These are phyloP conservation scores for Streptopelia turtur DNA, from an alignment of 2,797 vertebrate genomes.

Conservation along the genomic window DNA sequence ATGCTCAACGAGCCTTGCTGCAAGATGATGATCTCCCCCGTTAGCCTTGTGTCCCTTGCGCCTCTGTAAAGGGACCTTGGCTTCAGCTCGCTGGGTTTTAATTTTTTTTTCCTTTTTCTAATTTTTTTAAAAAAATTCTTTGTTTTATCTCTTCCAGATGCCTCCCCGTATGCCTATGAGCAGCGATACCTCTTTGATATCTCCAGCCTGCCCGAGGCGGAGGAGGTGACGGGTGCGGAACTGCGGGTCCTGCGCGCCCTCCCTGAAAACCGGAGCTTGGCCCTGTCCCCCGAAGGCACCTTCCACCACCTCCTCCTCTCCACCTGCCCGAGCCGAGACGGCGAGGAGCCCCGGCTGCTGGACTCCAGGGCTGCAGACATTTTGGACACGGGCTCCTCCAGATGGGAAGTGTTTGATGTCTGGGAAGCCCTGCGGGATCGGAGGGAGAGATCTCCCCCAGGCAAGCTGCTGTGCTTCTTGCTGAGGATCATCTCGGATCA, in stretches of 20 bases:
- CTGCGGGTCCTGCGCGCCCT: conserved; percentile 79
- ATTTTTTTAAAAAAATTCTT: neutral
- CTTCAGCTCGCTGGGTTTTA: neutral
- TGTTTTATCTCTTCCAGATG: conserved; percentile 17
- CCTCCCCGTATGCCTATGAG: neutral
- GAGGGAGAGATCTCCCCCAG: neutral
- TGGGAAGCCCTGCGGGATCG: conserved; percentile 71
- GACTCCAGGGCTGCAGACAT: conserved; percentile 78
- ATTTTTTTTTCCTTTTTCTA: accelerated
- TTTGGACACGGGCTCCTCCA: conserved; percentile 47
- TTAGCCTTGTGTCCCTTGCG: neutral
- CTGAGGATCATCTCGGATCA: conserved; percentile 74
- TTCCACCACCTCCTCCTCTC: conserved; percentile 78
- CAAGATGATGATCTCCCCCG: accelerated
- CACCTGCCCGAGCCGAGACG: conserved; percentile 51
- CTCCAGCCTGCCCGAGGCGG: conserved; percentile 77
- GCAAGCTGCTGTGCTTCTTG: conserved; percentile 76
- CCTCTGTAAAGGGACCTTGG: neutral
- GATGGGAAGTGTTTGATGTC: conserved; percentile 87
- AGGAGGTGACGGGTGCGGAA: conserved; percentile 83
- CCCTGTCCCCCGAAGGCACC: conserved; percentile 64
- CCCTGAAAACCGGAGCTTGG: conserved; percentile 54
- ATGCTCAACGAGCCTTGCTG: neutral
- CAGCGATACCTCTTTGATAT: conserved; percentile 86
- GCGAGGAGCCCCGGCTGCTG: conserved; percentile 66